Conservation (phyloP, 2,888 invertebrate species). For the Polydrusus pterygomalis region DNA sequence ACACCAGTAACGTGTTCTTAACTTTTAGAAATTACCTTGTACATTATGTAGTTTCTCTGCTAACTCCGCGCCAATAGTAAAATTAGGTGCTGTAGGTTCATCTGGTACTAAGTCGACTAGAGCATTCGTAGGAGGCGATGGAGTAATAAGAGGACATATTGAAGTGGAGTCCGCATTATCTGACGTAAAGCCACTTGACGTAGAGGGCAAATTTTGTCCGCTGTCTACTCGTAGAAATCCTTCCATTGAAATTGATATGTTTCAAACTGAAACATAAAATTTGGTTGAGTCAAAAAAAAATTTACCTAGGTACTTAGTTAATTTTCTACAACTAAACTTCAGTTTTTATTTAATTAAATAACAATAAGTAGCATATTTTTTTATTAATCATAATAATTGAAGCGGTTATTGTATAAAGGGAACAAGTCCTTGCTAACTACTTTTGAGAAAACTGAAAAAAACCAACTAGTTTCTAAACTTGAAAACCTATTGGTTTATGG, state of each 20-base stretch:
- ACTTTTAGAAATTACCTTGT: conserved; percentile 65
- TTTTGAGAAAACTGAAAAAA: too few species aligned
- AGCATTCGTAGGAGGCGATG: conserved; percentile 72
- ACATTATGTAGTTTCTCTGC: conserved; percentile 69
- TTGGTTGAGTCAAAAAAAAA: too few species aligned
- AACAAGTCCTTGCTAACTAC: too few species aligned
- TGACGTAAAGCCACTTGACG: conserved; percentile 68
- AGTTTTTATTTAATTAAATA: too few species aligned
- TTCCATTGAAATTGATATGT: conserved; percentile 55
- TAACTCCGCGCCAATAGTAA: conserved; percentile 67
- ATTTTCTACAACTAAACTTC: too few species aligned
- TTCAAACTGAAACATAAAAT: neutral
- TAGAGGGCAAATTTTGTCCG: conserved; percentile 59
- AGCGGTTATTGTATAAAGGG: too few species aligned
- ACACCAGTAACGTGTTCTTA: too few species aligned
- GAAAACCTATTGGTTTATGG: too few species aligned
- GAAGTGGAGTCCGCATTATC: conserved; percentile 71
- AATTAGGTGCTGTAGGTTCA: conserved; percentile 64
- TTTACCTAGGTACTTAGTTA: too few species aligned
- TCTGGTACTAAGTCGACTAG: conserved; percentile 68
- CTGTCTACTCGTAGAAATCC: conserved; percentile 61
- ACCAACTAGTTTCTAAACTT: too few species aligned
- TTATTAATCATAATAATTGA: too few species aligned
- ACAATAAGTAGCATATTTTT: too few species aligned
- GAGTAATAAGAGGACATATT: conserved; percentile 71